Percentiles rank a stretch among this genome's conserved stretches.
These are phyloP conservation scores for Cephus pygmeus DNA, from an alignment of 2,888 invertebrate species.

Conservation along the genomic window DNA sequence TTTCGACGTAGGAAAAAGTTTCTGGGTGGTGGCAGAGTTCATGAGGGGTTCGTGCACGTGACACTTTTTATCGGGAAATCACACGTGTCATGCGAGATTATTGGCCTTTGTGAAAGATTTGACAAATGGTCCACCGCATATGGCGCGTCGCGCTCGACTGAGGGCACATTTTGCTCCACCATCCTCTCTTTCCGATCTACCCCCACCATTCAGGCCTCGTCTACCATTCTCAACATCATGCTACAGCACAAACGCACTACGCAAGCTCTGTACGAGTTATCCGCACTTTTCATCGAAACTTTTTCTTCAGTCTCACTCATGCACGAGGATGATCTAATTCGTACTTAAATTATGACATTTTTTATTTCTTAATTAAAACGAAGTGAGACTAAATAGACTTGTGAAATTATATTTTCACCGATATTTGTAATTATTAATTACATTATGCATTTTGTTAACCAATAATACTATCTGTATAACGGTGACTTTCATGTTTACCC, in stretches of 20 bases:
- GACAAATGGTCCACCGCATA: conserved; percentile 56
- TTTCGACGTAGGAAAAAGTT: conserved; percentile 18
- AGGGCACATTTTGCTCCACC: conserved; percentile 44
- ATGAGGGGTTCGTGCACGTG: conserved; percentile 37
- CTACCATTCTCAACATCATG: conserved; percentile 13
- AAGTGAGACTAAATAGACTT: neutral
- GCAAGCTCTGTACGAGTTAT: conserved; percentile 31
- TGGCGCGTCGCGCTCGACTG: conserved; percentile 61
- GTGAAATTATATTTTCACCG: neutral
- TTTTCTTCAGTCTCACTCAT: neutral
- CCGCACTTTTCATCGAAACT: neutral
- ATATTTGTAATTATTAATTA: neutral
- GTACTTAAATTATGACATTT: neutral
- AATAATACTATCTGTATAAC: no score
- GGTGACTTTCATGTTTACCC: no score
- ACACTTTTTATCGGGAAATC: conserved; percentile 49
- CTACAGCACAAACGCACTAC: conserved; percentile 29
- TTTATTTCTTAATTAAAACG: neutral
- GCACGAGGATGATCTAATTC: neutral
- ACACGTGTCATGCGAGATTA: conserved; percentile 55
- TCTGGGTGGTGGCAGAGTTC: conserved; percentile 6
- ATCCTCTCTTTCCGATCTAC: conserved; percentile 44
- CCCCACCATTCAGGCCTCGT: conserved; percentile 38
- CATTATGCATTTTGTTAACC: no score
- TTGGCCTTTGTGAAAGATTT: conserved; percentile 44